Conservation (phyloP, 2,888 invertebrate species). For the Marasmarcha lunaedactyla region DNA sequence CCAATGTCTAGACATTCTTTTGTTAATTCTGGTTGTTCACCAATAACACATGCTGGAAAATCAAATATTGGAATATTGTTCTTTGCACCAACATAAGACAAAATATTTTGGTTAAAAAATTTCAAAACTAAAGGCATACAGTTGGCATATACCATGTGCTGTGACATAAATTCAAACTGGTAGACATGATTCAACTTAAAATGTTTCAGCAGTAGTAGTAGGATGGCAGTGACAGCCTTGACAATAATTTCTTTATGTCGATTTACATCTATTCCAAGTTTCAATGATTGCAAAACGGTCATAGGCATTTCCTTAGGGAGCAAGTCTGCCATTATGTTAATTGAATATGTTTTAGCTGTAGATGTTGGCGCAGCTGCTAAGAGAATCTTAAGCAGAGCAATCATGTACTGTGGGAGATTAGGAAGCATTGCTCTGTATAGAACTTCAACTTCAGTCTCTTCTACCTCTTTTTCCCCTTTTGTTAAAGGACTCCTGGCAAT, state of each 20-base stretch:
- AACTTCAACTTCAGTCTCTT: conserved; percentile 86
- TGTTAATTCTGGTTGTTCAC: conserved; percentile 93
- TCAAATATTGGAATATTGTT: conserved; percentile 94
- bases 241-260: conserved; percentile 99
- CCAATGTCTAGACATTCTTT: conserved; percentile 91
- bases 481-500: conserved; percentile 93
- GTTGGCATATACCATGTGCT: conserved; percentile 98
- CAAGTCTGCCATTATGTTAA: conserved; percentile 98
- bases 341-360: conserved; percentile 96
- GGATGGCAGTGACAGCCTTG: conserved; percentile 92
- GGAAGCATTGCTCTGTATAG: conserved; percentile 96
- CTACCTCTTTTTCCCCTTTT: conserved; percentile 81
- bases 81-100: conserved; percentile 93
- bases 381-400: conserved; percentile 94
- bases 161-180: conserved; percentile 99
- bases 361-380: conserved; percentile 98
- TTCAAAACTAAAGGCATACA: conserved; percentile 98
- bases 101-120: conserved; percentile 98
- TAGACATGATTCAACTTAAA: conserved; percentile 97
- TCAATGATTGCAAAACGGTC: conserved; percentile 94
- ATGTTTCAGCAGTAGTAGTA: conserved; percentile 93
- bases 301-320: conserved; percentile 98
- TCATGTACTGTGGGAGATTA: conserved; percentile 97
- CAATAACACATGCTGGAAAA: conserved; percentile 96
- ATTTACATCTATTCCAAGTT: conserved; percentile 96